Base-by-base conservation (phyloP, 2,113 vertebrate genomes). In the Conger conger region DNA sequence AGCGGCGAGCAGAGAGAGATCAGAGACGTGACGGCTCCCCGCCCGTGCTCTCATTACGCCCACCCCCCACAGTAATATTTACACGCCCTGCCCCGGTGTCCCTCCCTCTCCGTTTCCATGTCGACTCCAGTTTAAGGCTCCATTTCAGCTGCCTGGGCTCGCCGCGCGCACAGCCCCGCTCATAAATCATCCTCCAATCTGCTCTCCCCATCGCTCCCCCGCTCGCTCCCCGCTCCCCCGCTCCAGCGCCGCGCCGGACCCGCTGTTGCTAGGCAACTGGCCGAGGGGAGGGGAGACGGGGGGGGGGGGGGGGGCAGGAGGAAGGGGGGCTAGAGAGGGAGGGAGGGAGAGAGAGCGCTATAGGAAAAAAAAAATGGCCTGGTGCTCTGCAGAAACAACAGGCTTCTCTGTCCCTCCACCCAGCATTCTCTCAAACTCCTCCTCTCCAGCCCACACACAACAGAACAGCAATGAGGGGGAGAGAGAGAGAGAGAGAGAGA, bases 111-210 rank as follows among this genome's bases (percentile, higher is more conserved):
- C n/a, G n/a, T 81, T 85, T 0, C 87, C 92, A 88, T 86, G 85
- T 93, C 91, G 86, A 92, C 91, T 96, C 94, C 93, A 81, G 88
- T 91, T 94, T 90, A 93, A 93, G 93, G 93, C 94, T 95, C 94
- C 91, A 91, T 95, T 95, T 95, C 95, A 95, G 95, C 95, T 96
- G 95, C 95, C 91, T 83, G 90, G 92, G 92, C 93, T 96, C 95
- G 90, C 94, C 89, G 88, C 91, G 93, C 95, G 94, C 91, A 83
- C 83, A 93, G 94, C 94, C 95, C 93, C 86, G 90, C 95, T 93
- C 94, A 97, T 98, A 98, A 97, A 97, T 98, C 97, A 97, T 93
- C 95, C 94, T 87, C 95, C 95, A 94, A 94, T 96, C 96, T 95
- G 95, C 95, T 95, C 94, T 86, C 92, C 91, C 95, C 96, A 96